Conservation (phyloP, 92 coral and sea anemone genomes). For the Palythoa heliodiscus region DNA sequence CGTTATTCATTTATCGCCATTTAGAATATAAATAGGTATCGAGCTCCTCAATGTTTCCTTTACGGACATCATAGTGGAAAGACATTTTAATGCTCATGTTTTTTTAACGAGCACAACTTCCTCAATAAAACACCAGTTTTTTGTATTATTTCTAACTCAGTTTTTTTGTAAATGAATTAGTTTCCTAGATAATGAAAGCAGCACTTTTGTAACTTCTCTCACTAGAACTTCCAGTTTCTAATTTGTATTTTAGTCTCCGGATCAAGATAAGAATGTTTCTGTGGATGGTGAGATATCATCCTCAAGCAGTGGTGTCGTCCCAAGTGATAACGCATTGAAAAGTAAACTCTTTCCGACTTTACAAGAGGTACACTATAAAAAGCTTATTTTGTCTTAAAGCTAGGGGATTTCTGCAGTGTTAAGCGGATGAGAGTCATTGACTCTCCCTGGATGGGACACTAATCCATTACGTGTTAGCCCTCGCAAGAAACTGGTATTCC, state of each 20-base stretch:
- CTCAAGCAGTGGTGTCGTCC: neutral
- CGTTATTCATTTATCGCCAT: no score
- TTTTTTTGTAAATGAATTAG: neutral
- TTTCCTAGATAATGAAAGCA: no score
- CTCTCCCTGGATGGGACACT: no score
- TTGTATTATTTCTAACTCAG: no score
- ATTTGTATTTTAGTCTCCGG: conserved; percentile 19
- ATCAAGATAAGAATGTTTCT: conserved; percentile 1
- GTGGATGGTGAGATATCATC: neutral
- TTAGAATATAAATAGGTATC: no score
- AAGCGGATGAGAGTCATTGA: neutral
- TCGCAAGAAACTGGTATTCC: no score
- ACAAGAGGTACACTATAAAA: conserved; percentile 51
- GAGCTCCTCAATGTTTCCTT: no score
- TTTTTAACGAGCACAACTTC: no score
- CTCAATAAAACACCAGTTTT: neutral
- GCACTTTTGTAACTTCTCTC: no score
- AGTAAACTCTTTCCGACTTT: conserved; percentile 62
- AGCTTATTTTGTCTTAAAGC: neutral
- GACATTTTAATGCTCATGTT: no score
- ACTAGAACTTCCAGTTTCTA: neutral
- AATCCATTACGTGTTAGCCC: no score
- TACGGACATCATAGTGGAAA: no score
- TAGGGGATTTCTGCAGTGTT: neutral
- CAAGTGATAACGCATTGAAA: conserved; percentile 1